A percentile compares a stretch with the other conserved stretches of the same genome.
phyloP scores from a whole-genome alignment of 2,113 vertebrate species.

The Candoia aspera region DNA sequence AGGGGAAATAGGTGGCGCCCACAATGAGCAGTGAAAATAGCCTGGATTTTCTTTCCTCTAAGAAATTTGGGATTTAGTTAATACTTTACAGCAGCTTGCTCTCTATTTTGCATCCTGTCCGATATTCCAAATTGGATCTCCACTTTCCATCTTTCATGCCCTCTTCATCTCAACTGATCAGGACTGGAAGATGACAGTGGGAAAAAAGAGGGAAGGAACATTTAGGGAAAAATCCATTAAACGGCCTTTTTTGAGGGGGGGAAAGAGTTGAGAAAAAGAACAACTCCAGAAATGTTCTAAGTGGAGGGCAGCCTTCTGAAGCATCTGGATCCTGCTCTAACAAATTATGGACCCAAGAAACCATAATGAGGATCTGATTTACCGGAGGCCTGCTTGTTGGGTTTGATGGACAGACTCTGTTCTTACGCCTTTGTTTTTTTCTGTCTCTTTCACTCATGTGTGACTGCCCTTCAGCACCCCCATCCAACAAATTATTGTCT shows the following conservation, averaged over 20 bases:
- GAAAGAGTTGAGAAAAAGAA: background rate
- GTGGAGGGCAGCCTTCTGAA: background rate
- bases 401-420: background rate
- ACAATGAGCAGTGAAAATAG: too few relatives aligned
- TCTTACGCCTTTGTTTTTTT: background rate
- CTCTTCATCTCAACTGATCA: too few relatives aligned
- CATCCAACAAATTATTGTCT: constrained; percentile 54
- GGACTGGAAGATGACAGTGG: too few relatives aligned
- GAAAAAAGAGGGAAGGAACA: too few relatives aligned
- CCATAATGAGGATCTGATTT: background rate
- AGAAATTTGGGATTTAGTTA: too few relatives aligned
- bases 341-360: constrained; percentile 1
- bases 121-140: too few relatives aligned
- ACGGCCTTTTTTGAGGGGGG: background rate
- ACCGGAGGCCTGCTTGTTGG: background rate
- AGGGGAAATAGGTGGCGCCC: too few relatives aligned
- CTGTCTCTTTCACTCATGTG: constrained; percentile 2
- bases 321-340: background rate
- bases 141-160: too few relatives aligned
- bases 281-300: background rate
- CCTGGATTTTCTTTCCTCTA: too few relatives aligned
- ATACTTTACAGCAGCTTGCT: too few relatives aligned
- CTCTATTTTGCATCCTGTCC: too few relatives aligned
- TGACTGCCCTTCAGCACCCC: constrained; percentile 49
- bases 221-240: too few relatives aligned